Percentiles rank a stretch among this genome's conserved stretches.
These are phyloP conservation scores for Drosophila orosa DNA, from an alignment of 1,140 invertebrate species.

Conservation along the genomic window DNA sequence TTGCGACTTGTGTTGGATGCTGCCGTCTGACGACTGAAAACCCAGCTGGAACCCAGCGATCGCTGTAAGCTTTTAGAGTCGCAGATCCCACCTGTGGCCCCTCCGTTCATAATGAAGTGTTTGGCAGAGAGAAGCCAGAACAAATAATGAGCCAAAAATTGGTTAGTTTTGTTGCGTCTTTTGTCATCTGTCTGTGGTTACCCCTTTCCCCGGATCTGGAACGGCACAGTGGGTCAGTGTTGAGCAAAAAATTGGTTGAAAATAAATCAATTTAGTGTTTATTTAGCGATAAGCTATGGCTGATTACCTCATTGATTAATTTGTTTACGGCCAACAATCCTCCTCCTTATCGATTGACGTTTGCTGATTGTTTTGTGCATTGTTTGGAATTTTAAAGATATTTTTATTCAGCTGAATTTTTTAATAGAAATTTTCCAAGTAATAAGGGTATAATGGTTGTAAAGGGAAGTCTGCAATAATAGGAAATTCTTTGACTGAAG, in stretches of 20 bases:
- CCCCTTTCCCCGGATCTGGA: constrained; percentile 18
- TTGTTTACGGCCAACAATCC: constrained; percentile 24
- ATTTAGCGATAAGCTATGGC: constrained; percentile 18
- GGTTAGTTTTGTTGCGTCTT: constrained; percentile 57
- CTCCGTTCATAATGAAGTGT: constrained; percentile 63
- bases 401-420: constrained; percentile 23
- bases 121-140: constrained; percentile 50
- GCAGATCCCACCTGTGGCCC: constrained; percentile 30
- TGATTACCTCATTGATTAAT: constrained; percentile 75
- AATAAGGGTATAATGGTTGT: background rate
- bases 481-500: background rate
- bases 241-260: background rate
- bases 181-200: constrained; percentile 33
- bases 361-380: constrained; percentile 16
- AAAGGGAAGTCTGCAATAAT: background rate
- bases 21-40: constrained; percentile 72
- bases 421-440: background rate
- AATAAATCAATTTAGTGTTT: constrained; percentile 26
- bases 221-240: constrained; percentile 41
- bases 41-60: constrained; percentile 43
- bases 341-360: background rate
- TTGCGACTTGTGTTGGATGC: constrained; percentile 75
- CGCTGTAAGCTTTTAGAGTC: constrained; percentile 67
- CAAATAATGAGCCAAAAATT: constrained; percentile 69
- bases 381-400: constrained; percentile 29